Percentiles rank a stretch among this genome's conserved stretches.
phyloP scores from a whole-genome alignment of 2,797 vertebrate species.

The Fratercula arctica region DNA sequence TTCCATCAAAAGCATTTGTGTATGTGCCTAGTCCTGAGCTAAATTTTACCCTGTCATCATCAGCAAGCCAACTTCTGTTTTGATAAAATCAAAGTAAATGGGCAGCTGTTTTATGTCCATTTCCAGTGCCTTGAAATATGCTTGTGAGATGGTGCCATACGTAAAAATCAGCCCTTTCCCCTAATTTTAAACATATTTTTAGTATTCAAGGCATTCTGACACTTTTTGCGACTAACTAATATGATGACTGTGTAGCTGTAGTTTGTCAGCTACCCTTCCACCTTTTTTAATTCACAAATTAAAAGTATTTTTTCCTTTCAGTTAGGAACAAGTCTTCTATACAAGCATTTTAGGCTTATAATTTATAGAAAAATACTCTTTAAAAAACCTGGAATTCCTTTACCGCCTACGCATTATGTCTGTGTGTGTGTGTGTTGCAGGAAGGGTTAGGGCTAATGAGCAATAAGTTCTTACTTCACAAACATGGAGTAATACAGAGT shows the following conservation, averaged over 20 bases:
- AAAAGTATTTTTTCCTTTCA: neutral
- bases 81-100: neutral
- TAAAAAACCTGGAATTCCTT: neutral
- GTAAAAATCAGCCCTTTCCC: neutral
- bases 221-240: neutral
- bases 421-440: neutral
- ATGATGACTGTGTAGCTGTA: neutral
- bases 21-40: neutral
- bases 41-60: neutral
- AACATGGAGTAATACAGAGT: neutral
- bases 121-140: neutral
- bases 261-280: neutral
- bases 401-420: neutral
- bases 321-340: neutral
- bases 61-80: neutral
- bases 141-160: neutral
- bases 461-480: neutral
- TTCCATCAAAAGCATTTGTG: neutral
- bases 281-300: neutral
- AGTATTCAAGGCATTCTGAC: neutral
- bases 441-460: neutral
- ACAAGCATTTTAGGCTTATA: too few species aligned
- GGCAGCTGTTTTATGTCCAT: neutral
- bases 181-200: neutral
- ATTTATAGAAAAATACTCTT: neutral